Evolutionary conservation across 2,113 vertebrate genomes (phyloP), one percentile per base, ranked within the genome.

Genomic region (Mola mola): DNA sequence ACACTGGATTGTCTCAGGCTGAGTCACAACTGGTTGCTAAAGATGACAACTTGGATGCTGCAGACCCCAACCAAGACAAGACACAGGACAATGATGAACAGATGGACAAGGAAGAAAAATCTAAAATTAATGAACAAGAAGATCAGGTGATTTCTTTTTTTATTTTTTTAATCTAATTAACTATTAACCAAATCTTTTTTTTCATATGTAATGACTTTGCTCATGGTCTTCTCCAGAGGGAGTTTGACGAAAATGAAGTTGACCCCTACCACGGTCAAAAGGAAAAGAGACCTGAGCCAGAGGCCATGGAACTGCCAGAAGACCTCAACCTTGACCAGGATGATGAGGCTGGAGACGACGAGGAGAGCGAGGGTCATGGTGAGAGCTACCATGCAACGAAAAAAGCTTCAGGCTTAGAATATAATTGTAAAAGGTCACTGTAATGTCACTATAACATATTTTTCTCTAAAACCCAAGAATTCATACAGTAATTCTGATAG

Each of bases 181-280:
- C n/a, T n/a, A n/a, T n/a, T n/a, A n/a, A n/a, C n/a, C n/a, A n/a
- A n/a, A n/a, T n/a, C n/a, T n/a, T n/a, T n/a, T n/a, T n/a, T n/a
- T n/a, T n/a, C n/a, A n/a, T 8, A 7, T 34, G 7, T 26, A 9
- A 10, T 34, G 5, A 13, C 15, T 44, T 8, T 66, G n/a, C 53
- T 12, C 22, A 4, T 8, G 0, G 15, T 28, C 8, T 47, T n/a
- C 4, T 11, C 29, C 76, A 99, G 97, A 91, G 95, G 19, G 96
- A 98, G 49, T 99, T 96, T 78, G 95, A 99, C 82, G 95, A 99
- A 58, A 95, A 96, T 1, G 97, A 97, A 79, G 89, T 94, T 42
- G 97, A 99, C 69, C 96, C 97, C 6, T 97, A 96, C 55, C 95
- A 98, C 3, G 94, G 95, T 56, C 92, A 93, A 58, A 93, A 97